Percentiles rank a stretch among this genome's conserved stretches.
Evolutionary conservation across 1,140 invertebrate genomes (phyloP).

Genomic region (Diachasmimorpha longicaudata): DNA sequence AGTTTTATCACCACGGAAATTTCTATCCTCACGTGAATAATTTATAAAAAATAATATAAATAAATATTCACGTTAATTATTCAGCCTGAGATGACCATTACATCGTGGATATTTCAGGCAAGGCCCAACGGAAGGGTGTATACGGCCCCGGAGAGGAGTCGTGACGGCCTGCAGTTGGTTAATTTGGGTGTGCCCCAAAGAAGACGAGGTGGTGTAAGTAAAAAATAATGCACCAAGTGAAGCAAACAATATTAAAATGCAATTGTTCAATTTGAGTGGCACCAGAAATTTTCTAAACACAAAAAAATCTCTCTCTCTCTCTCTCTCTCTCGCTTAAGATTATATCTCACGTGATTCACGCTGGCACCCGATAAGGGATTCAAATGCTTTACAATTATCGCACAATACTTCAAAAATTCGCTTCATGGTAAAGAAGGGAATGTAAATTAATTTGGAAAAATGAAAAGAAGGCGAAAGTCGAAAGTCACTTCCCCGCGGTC

Average conservation of each 20-base stretch:
- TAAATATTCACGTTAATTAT: too few relatives aligned
- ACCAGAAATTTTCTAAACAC: background rate
- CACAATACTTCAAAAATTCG: background rate
- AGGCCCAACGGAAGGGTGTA: slow-evolving; percentile 50
- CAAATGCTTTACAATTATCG: background rate
- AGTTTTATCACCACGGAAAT: background rate
- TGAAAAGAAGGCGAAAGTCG: slow-evolving; percentile 8
- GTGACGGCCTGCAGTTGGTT: slow-evolving; percentile 52
- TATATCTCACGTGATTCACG: background rate
- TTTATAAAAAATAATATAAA: too few relatives aligned
- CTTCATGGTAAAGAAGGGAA: background rate
- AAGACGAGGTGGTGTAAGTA: slow-evolving; percentile 53
- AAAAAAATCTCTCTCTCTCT: background rate
- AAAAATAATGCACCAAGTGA: slow-evolving; percentile 16
- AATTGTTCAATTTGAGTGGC: background rate
- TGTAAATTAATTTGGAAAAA: background rate
- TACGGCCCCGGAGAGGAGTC: slow-evolving; percentile 46
- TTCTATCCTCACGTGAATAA: too few relatives aligned
- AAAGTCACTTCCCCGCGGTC: background rate
- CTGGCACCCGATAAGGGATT: background rate
- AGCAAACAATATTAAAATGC: background rate
- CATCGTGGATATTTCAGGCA: slow-evolving; percentile 54
- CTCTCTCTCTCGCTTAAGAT: background rate
- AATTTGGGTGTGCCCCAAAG: slow-evolving; percentile 53
- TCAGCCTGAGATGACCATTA: background rate